Base-by-base conservation (phyloP, 2,113 vertebrate genomes). In the Semnopithecus entellus region DNA sequence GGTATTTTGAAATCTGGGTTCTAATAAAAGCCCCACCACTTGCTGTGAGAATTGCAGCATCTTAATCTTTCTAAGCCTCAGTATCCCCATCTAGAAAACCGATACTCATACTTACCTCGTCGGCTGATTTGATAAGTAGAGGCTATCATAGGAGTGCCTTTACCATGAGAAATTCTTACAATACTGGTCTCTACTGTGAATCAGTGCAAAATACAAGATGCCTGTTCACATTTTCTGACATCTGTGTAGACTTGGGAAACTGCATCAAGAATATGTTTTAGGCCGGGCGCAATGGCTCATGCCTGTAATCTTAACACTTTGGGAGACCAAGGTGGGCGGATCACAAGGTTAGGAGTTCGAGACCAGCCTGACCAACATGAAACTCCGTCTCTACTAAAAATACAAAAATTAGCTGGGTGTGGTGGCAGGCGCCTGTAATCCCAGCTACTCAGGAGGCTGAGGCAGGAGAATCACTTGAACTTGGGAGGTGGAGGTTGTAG, bases 371-470 rank as follows among this genome's bases (percentile, higher is more conserved):
- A 30, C 27, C 27, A 32, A 64, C 61, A 14, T 30, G 61, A 64
- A 64, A 30, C 61, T 6, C 61, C 2, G 13, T 64, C 61, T 64
- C 61, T 64, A 64, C 61, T 64, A 30, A 64, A 64, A 64, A 64
- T 64, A 64, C 61, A 64, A 32, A 64, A 64, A 64, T 64, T 32
- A 64, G 61, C 27, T 2, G 2, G 27, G 27, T 11, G 4, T 64
- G 11, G 5, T 64, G 12, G 12, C 2, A 2, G 5, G 27, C 0
- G 2, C 61, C 12, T 32, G 61, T 64, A 64, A 30, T 64, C 61
- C 61, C 27, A 64, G 61, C 11, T 64, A 64, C 61, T 64, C 11
- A 11, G 61, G 27, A 64, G 61, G 12, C 61, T 64, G 61, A 64
- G 12, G 61, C 11, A 12, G 5, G 27, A 30, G 61, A 64, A 64